Conservation (phyloP, 1,140 invertebrate genomes). For the Meloidogyne hapla region DNA sequence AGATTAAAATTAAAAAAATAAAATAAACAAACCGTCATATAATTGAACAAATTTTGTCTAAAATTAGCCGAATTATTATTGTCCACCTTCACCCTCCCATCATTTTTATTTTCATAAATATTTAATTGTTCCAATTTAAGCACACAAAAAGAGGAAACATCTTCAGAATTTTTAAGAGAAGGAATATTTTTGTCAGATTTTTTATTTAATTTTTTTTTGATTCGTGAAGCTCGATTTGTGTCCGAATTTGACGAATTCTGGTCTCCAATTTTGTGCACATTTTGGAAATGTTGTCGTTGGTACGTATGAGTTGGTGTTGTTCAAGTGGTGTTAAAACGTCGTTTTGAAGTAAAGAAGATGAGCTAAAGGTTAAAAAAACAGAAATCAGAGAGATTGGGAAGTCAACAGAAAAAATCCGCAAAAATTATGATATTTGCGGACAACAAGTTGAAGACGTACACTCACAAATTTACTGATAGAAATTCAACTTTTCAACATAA, state of each 20-base stretch:
- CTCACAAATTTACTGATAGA: too few species aligned
- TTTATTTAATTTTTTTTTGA: not conserved
- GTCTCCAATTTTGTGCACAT: constrained; percentile 15
- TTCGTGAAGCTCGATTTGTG: not conserved
- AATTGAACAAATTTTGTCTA: not conserved
- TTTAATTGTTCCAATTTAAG: constrained; percentile 20
- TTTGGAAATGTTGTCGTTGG: constrained; percentile 15
- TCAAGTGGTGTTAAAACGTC: constrained; percentile 9
- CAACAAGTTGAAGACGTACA: too few species aligned
- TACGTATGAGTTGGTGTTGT: constrained; percentile 15
- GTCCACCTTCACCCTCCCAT: not conserved
- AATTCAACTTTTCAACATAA: too few species aligned
- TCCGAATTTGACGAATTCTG: constrained; percentile 11
- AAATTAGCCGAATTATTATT: not conserved
- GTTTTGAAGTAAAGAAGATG: not conserved
- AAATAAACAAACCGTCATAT: not conserved
- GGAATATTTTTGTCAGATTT: not conserved
- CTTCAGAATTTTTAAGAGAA: not conserved
- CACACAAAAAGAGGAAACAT: constrained; percentile 16
- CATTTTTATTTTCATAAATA: not conserved
- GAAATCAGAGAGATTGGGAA: not conserved
- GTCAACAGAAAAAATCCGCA: not conserved
- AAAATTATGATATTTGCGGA: not conserved
- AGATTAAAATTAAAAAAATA: too few species aligned
- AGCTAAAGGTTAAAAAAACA: not conserved